These are phyloP conservation scores for Hermaeophaga mercurialis DNA, from an alignment of 2,888 invertebrate genomes.

Conservation along the genomic window DNA sequence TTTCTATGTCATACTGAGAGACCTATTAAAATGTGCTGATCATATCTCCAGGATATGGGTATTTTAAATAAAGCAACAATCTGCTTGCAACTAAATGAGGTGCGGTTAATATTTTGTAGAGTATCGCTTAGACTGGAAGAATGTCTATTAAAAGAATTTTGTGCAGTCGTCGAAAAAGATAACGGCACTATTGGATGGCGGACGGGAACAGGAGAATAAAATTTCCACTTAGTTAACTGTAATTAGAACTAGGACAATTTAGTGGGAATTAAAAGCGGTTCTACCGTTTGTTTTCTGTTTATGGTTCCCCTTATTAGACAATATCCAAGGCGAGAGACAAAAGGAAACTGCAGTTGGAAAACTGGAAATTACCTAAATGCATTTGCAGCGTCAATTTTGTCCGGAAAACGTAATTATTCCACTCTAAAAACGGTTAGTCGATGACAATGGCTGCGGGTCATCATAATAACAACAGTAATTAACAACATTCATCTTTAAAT, in stretches of 20 bases:
- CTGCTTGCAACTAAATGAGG: too few relatives aligned
- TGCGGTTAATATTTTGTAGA: too few relatives aligned
- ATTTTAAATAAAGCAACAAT: too few relatives aligned
- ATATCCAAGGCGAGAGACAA: conserved; percentile 39
- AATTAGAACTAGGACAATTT: conserved; percentile 40
- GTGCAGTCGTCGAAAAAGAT: conserved; percentile 11
- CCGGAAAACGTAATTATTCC: conserved; percentile 42
- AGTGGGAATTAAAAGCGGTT: conserved; percentile 42
- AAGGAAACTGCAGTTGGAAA: conserved; percentile 41
- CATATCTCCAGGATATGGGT: not conserved
- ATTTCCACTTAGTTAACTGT: conserved; percentile 39
- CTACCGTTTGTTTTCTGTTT: conserved; percentile 38
- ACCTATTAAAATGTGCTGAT: not conserved
- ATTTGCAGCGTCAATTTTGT: conserved; percentile 42
- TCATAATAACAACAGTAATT: too few relatives aligned
- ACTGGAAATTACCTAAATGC: conserved; percentile 45
- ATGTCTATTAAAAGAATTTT: conserved; percentile 14
- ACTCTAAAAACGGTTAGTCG: conserved; percentile 11
- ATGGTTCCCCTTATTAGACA: conserved; percentile 42
- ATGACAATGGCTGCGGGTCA: too few relatives aligned
- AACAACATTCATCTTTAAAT: too few relatives aligned
- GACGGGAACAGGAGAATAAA: conserved; percentile 28
- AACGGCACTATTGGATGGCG: conserved; percentile 18
- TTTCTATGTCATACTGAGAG: too few relatives aligned
- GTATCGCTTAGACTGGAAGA: not conserved